These are phyloP conservation scores for Antheraea mylitta DNA, from an alignment of 1,140 invertebrate genomes.

Conservation along the genomic window DNA sequence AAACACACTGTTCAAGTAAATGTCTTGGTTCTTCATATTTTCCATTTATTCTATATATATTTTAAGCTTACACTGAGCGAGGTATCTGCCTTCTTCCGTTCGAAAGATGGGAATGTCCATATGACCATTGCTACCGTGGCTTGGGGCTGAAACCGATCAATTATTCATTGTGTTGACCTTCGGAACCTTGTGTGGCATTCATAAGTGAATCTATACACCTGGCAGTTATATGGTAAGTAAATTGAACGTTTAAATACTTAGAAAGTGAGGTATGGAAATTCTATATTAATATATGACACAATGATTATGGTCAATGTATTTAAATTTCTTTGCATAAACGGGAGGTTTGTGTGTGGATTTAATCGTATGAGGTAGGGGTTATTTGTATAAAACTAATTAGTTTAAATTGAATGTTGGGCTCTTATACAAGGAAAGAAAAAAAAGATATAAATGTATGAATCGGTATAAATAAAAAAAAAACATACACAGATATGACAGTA, in stretches of 20 bases:
- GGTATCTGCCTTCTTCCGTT: constrained; percentile 89
- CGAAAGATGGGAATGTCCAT: constrained; percentile 86
- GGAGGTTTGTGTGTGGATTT: no score
- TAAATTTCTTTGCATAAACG: no score
- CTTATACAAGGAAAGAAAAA: no score
- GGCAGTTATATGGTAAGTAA: constrained; percentile 13
- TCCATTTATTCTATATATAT: constrained; percentile 35
- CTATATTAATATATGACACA: not conserved
- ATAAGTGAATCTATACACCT: constrained; percentile 40
- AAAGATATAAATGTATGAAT: no score
- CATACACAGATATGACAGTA: no score
- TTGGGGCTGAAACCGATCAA: constrained; percentile 66
- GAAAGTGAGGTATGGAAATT: not conserved
- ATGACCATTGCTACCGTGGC: constrained; percentile 79
- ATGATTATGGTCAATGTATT: no score
- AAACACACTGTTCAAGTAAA: constrained; percentile 68
- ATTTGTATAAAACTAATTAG: no score
- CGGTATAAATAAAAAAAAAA: no score
- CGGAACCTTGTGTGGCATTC: constrained; percentile 31
- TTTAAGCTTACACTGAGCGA: constrained; percentile 85
- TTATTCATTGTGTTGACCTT: constrained; percentile 65
- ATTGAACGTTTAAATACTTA: not conserved
- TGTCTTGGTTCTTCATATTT: constrained; percentile 28
- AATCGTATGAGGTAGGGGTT: no score
- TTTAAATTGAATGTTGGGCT: no score